phyloP scores from a whole-genome alignment of 2,888 invertebrate genomes.

The Baccha elongata region DNA sequence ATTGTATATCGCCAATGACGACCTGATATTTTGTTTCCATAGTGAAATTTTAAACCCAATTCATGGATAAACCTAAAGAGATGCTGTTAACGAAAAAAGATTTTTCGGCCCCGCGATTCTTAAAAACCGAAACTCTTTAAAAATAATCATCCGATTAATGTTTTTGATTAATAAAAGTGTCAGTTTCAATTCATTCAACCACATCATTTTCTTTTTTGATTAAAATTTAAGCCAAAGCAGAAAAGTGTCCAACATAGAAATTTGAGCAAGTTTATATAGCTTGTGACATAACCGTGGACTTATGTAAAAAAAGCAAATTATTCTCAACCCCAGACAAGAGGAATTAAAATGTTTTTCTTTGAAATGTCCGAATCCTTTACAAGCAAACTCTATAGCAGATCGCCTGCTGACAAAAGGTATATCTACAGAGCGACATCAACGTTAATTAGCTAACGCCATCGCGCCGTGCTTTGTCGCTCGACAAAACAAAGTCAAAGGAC shows the following conservation, averaged over 20 bases:
- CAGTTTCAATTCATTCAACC: no score
- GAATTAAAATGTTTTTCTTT: conserved; percentile 26
- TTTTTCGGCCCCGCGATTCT: no score
- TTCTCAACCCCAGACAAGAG: conserved; percentile 12
- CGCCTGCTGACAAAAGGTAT: conserved; percentile 34
- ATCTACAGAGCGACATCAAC: conserved; percentile 29
- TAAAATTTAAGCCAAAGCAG: neutral
- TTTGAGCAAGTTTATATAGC: conserved; percentile 11
- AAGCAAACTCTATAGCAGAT: conserved; percentile 11
- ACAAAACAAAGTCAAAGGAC: conserved; percentile 65
- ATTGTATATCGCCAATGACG: no score
- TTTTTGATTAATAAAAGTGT: no score
- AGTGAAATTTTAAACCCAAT: no score
- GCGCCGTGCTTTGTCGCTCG: no score
- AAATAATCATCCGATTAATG: no score
- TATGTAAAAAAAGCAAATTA: neutral
- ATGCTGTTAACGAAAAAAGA: no score
- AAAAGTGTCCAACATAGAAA: neutral
- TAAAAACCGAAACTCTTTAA: no score
- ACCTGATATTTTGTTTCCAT: no score
- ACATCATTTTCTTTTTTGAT: no score
- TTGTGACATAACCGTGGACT: conserved; percentile 6
- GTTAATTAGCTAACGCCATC: conserved; percentile 62
- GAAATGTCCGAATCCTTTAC: conserved; percentile 28
- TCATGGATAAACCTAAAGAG: no score